Base-by-base conservation (phyloP, 1,140 invertebrate genomes). In the Psilanteris sp. region DNA sequence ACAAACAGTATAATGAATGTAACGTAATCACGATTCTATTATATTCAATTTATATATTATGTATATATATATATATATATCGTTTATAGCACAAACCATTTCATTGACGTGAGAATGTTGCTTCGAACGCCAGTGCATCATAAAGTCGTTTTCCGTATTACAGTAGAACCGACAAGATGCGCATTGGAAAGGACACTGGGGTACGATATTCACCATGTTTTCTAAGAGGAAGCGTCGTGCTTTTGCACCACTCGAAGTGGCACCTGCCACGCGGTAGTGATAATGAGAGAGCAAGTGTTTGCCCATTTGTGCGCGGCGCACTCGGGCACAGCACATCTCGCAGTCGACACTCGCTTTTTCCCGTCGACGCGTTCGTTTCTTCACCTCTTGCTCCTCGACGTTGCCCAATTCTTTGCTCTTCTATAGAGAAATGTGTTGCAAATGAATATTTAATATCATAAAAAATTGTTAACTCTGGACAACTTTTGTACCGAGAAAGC, bases 221-320 rank as follows among this genome's bases (percentile, higher is more conserved):
- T 93, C 90, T 13, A 96, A 87, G 29, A 96, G 91, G 75, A 94
- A 90, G 13, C 88, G 83, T 66, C 88, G 88, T 24, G 91, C 90
- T 15, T 84, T 83, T 10, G 85, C 83, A 50, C 88, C 89, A 32
- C 83, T 86, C 29, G 88, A 86, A 80, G 81, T 86, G 66, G 81
- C 78, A 70, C 85, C 88, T 59, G 91, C 91, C 79, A 93, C 92
- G 75, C 93, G 90, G 78, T 92, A 94, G 82, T 95, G 94, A 85
- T 93, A 96, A 84, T 93, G 93, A 16, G 94, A 95, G 50, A 96
- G 94, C 44, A 96, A 88, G 87, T 96, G 94, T 82, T 95, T 95
- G 46, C 94, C 94, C 87, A 95, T 92, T 68, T 94, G 85, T 57
- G 92, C 89, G 1, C 90, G 89, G 44, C 89, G 90, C 14, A 95